Base-by-base conservation (phyloP, 2,888 invertebrate species). In the Acronicta leporina region DNA sequence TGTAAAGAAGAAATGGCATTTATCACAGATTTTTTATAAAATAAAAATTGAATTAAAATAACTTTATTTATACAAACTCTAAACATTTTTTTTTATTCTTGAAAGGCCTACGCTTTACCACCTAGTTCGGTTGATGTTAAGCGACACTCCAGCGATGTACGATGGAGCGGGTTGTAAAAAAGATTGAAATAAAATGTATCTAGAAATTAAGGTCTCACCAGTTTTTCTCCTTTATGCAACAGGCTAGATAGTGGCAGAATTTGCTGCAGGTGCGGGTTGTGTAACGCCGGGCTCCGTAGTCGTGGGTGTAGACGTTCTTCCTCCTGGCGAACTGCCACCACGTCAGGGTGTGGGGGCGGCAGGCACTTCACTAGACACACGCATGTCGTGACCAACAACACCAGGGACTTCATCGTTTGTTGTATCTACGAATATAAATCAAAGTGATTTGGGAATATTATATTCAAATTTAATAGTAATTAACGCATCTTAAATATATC, bases 151-250 rank as follows among this genome's bases (percentile, higher is more conserved):
- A n/a, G n/a, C n/a, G n/a, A n/a, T n/a, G n/a, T n/a, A n/a, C n/a
- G n/a, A n/a, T n/a, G n/a, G n/a, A n/a, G n/a, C n/a, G n/a, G n/a
- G n/a, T n/a, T n/a, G n/a, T n/a, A n/a, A n/a, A n/a, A n/a, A n/a
- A n/a, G n/a, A n/a, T n/a, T n/a, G n/a, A n/a, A n/a, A n/a, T n/a
- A n/a, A n/a, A n/a, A 5, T 5, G 4, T 33, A 33, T 33, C 11
- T 8, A 5, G 8, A 10, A 30, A 33, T 11, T 33, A 3, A 11
- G 20, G 42, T 42, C 83, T 76, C 86, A 96, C 96, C 83, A 95
- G 87, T 65, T 91, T 89, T 82, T 96, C 96, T 38, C 96, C 96
- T 13, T 95, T 94, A 47, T 95, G 96, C 62, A 96, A 91, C 86
- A 96, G 92, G 73, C 96, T 96, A 40, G 94, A 92, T 48, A 95